Base-by-base conservation (phyloP, 1,140 invertebrate genomes). In the Stegodyphus mimosarum region DNA sequence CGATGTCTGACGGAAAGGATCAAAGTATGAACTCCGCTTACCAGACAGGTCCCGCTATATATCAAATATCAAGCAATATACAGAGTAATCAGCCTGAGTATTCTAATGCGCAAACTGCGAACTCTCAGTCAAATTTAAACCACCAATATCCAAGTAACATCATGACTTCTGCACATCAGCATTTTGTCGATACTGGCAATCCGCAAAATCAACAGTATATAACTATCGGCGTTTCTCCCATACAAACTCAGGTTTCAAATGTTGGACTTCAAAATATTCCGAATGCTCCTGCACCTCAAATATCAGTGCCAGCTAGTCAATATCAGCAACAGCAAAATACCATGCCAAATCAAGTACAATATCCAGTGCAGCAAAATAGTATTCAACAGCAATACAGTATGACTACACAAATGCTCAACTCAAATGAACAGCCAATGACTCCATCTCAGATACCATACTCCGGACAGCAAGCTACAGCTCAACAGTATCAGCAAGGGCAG, bases 161-260 rank as follows among this genome's bases (percentile, higher is more conserved):
- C 55, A 9, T 60, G 55, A 9, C 55, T 11, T 11, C 33, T 33
- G 33, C 1, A 11, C 9, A 60, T 2, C 55, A 60, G 55, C 55
- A 60, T 9, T 11, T 60, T 60, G 9, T 60, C 2, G 15, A 5
- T 60, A 15, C 9, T 60, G 15, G 15, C 5, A 60, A 66, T 50
- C 55, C 60, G 7, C 55, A 67, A 48, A 83, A 83, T n/a, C 80
- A 83, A 5, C 71, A 67, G 60, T 83, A 51, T 53, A 53, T 74
- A n/a, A 81, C 69, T 9, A 81, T 81, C 11, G 79, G 79, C 9
- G 3, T 81, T 2, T 81, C 79, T 13, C 18, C 80, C 15, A 17
- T 18, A 18, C 15, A 74, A 6, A 13, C 55, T 1, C 7, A 52
- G 3, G 49, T 53, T 13, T 60, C 78, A 11, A 7, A 55, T 33